Percentiles rank a stretch among this genome's conserved stretches.
Conservation (phyloP, 53 echinoderm and acorn worm genomes). For the Paracentrotus lividus region DNA sequence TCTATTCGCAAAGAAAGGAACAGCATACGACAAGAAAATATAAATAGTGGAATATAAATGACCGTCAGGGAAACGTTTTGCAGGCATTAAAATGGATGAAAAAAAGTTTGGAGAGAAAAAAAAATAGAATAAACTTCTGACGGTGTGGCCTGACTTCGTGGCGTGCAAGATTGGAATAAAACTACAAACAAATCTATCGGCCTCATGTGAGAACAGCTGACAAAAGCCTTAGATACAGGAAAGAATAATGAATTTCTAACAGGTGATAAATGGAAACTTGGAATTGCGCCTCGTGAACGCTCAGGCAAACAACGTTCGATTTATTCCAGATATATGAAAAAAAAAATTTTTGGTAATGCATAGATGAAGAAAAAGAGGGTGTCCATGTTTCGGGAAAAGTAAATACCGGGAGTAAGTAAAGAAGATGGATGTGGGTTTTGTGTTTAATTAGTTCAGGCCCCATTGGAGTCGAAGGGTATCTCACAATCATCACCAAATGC, state of each 20-base stretch:
- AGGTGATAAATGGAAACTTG: constrained; percentile 19
- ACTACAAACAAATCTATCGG: background rate
- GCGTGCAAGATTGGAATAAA: background rate
- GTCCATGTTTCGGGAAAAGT: background rate
- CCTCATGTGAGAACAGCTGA: constrained; percentile 21
- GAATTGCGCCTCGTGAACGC: background rate
- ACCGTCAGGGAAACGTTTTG: constrained; percentile 44
- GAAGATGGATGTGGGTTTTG: constrained; percentile 15
- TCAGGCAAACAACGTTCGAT: constrained; percentile 17
- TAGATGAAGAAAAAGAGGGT: background rate
- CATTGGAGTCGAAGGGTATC: background rate
- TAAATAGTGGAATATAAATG: background rate
- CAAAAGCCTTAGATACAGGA: background rate
- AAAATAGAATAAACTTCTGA: constrained; percentile 7
- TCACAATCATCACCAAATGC: background rate
- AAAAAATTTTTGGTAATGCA: background rate
- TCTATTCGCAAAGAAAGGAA: background rate
- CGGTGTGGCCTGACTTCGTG: background rate
- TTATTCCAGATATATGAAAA: constrained; percentile 26
- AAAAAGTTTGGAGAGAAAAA: background rate
- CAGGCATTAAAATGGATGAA: constrained; percentile 30
- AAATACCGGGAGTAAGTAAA: constrained; percentile 36
- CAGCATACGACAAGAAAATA: background rate
- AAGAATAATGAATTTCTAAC: constrained; percentile 17
- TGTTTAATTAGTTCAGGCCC: constrained; percentile 25